Conservation (phyloP, 2,888 invertebrate species). For the Folsomia candida region DNA sequence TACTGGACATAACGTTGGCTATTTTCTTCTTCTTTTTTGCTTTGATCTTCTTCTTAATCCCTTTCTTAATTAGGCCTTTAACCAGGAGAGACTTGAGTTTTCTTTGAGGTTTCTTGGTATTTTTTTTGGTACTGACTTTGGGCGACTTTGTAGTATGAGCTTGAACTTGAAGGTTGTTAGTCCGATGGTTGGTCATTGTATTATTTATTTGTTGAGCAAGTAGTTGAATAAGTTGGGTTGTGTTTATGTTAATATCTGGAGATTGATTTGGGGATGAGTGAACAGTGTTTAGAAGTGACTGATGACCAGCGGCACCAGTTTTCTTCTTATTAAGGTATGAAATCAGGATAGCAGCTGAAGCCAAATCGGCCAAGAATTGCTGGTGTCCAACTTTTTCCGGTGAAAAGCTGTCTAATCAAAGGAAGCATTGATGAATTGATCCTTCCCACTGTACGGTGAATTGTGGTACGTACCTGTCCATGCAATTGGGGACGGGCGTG, state of each 20-base stretch:
- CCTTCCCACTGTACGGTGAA: too few relatives aligned
- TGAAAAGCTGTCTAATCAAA: conserved; percentile 38
- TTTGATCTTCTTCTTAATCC: conserved; percentile 23
- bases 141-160: background rate
- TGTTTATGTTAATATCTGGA: background rate
- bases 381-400: conserved; percentile 23
- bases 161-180: background rate
- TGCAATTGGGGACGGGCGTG: background rate
- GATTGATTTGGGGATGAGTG: conserved; percentile 4
- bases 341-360: conserved; percentile 41
- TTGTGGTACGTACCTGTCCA: background rate
- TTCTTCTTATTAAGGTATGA: conserved; percentile 28
- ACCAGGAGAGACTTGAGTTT: conserved; percentile 17
- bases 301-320: too few relatives aligned
- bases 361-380: conserved; percentile 38
- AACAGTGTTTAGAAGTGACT: conserved; percentile 12
- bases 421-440: background rate
- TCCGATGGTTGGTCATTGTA: too few relatives aligned
- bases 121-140: background rate
- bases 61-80: conserved; percentile 29
- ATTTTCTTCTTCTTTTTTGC: conserved; percentile 14
- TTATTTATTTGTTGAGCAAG: too few relatives aligned
- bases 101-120: background rate
- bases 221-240: conserved; percentile 10
- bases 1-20: conserved; percentile 7